Conservation (phyloP, 2,113 vertebrate genomes). For the Peromyscus californicus region DNA sequence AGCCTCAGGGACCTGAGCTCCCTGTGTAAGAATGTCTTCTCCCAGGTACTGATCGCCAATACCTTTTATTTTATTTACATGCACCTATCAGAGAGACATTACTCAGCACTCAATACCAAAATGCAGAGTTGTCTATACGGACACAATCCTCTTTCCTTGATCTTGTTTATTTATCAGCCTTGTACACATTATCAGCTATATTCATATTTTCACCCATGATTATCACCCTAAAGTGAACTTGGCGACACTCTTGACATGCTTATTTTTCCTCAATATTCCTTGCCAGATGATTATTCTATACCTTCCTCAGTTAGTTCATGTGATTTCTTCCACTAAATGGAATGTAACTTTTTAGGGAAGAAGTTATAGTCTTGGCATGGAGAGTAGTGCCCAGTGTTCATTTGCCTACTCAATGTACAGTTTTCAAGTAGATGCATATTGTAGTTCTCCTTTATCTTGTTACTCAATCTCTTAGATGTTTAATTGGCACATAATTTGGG, state of each 20-base stretch:
- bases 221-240: not conserved
- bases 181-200: not conserved
- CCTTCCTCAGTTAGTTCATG: not conserved
- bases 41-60: not conserved
- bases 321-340: not conserved
- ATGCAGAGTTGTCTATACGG: not conserved
- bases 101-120: not conserved
- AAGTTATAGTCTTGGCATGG: not conserved
- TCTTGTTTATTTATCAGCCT: not conserved
- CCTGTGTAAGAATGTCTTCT: not conserved
- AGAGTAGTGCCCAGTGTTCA: not conserved
- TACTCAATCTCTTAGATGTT: not conserved
- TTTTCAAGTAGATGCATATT: not conserved
- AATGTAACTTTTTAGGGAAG: not conserved
- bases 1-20: accelerated
- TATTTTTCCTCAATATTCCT: not conserved
- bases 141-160: not conserved
- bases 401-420: not conserved
- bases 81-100: not conserved
- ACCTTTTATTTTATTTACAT: not conserved
- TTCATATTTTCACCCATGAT: not conserved
- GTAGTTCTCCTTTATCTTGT: not conserved
- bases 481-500: not conserved
- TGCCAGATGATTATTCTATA: not conserved
- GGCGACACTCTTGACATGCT: not conserved